Conservation (phyloP, 2,113 vertebrate genomes). For the Alexandromys fortis region DNA sequence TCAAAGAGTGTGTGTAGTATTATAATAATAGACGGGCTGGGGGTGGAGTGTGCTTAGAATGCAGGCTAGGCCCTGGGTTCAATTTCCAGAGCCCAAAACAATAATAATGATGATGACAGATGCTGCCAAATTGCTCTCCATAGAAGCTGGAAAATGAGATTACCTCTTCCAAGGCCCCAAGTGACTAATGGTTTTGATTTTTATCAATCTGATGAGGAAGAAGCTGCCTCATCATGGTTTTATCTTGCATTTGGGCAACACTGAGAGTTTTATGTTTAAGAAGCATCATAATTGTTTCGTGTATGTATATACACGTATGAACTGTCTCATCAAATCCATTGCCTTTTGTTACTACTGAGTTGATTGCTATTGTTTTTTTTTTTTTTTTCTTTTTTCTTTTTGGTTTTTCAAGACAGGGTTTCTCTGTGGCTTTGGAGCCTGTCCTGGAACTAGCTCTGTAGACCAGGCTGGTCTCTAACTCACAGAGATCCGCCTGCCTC, state of each 20-base stretch:
- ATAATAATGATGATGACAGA: not conserved
- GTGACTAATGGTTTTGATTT: slow-evolving; percentile 20
- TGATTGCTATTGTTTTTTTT: not conserved
- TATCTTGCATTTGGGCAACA: not conserved
- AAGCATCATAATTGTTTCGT: not conserved
- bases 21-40: not conserved
- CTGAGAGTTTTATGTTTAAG: not conserved
- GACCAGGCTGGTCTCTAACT: too few species aligned
- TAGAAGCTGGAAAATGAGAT: not conserved
- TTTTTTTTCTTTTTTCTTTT: too few species aligned
- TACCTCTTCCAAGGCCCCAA: not conserved
- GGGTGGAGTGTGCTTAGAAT: not conserved
- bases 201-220: slow-evolving; percentile 12
- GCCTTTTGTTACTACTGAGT: not conserved
- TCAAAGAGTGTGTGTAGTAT: not conserved
- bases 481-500: too few species aligned
- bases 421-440: too few species aligned
- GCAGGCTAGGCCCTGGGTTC: not conserved
- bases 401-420: too few species aligned
- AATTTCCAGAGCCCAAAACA: not conserved
- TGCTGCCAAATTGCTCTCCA: not conserved
- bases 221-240: slow-evolving; percentile 8
- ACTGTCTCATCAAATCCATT: not conserved
- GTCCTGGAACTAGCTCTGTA: too few species aligned
- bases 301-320: not conserved